These are phyloP conservation scores for Tethea ocularis DNA, from an alignment of 2,888 invertebrate genomes.

Conservation along the genomic window DNA sequence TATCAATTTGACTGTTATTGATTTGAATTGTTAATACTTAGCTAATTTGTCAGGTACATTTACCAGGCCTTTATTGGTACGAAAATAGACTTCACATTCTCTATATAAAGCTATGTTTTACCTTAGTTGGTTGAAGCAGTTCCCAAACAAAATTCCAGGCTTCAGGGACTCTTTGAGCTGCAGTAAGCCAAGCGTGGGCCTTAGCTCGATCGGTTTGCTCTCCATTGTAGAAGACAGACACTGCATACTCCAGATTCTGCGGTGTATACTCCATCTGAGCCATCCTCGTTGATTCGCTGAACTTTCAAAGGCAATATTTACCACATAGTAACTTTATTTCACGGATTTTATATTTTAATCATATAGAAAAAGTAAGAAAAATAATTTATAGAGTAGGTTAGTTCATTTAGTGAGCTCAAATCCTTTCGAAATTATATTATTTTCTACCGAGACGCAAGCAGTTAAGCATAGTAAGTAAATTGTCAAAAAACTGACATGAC, in stretches of 20 bases:
- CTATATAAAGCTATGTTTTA: conserved; percentile 51
- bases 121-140: conserved; percentile 91
- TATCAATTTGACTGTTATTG: too few relatives aligned
- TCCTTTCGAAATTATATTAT: neutral
- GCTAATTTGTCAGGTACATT: neutral
- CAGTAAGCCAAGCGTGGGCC: conserved; percentile 93
- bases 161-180: conserved; percentile 92
- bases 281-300: conserved; percentile 20
- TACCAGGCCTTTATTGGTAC: neutral
- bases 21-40: neutral
- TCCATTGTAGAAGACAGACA: conserved; percentile 86
- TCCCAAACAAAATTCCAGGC: conserved; percentile 98
- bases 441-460: neutral
- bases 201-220: conserved; percentile 87
- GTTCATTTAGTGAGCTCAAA: neutral
- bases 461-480: neutral
- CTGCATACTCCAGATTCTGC: conserved; percentile 87
- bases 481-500: too few relatives aligned
- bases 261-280: conserved; percentile 84
- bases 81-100: neutral
- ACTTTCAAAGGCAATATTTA: neutral
- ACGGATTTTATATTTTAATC: neutral
- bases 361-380: neutral
- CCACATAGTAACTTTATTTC: neutral
- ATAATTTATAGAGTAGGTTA: neutral